These are phyloP conservation scores for Melanotaenia boesemani DNA, from an alignment of 2,797 vertebrate genomes.

Conservation along the genomic window DNA sequence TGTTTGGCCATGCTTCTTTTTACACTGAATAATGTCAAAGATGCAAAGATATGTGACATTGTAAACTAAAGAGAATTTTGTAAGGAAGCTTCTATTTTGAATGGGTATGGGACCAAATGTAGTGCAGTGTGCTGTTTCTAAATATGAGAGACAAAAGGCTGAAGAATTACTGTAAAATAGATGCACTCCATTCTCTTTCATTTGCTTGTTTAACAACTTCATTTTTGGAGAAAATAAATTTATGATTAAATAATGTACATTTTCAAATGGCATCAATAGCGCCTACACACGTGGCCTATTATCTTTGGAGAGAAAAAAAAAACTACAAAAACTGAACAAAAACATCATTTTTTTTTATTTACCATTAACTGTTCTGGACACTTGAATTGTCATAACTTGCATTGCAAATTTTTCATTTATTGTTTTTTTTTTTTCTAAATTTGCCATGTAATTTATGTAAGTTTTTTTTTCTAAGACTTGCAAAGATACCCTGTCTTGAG, in stretches of 20 bases:
- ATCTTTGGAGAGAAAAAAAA: constrained; percentile 49
- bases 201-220: constrained; percentile 54
- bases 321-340: background rate
- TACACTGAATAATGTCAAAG: constrained; percentile 69
- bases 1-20: constrained; percentile 38
- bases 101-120: constrained; percentile 77
- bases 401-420: constrained; percentile 46
- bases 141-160: constrained; percentile 70
- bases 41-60: constrained; percentile 66
- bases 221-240: background rate
- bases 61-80: constrained; percentile 76
- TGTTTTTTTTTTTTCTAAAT: constrained; percentile 26
- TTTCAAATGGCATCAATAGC: constrained; percentile 48
- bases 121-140: constrained; percentile 63
- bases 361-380: constrained; percentile 66
- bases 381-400: constrained; percentile 65
- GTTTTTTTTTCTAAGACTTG: constrained; percentile 51
- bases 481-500: constrained; percentile 87
- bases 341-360: constrained; percentile 45
- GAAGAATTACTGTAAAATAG: constrained; percentile 66
- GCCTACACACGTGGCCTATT: constrained; percentile 67
- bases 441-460: constrained; percentile 53
- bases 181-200: constrained; percentile 87
- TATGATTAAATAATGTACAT: constrained; percentile 45
- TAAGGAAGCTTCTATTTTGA: constrained; percentile 81